Percentiles rank a stretch among this genome's conserved stretches.
Evolutionary conservation across 2,888 invertebrate species (phyloP).

Genomic region (Axea sp.): DNA sequence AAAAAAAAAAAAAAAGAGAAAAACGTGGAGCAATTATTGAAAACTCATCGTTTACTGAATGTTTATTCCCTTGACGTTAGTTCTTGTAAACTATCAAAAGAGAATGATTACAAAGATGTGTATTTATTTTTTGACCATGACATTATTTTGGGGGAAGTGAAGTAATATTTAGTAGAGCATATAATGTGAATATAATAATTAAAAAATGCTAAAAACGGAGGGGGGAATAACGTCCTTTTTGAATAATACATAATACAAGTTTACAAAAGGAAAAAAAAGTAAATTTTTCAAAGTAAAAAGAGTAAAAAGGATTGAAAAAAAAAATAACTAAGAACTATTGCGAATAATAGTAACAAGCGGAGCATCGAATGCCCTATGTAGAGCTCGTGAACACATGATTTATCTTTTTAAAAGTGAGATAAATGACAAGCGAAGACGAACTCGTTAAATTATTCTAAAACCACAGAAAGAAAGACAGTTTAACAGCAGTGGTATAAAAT

Average conservation of each 20-base stretch:
- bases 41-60: conserved; percentile 70
- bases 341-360: conserved; percentile 45
- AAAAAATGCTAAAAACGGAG: conserved; percentile 45
- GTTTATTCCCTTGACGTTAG: conserved; percentile 67
- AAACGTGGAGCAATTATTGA: conserved; percentile 64
- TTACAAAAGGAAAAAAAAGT: conserved; percentile 53
- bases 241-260: conserved; percentile 59
- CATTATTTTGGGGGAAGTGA: conserved; percentile 67
- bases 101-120: conserved; percentile 70
- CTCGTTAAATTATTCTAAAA: conserved; percentile 70
- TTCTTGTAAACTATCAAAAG: conserved; percentile 66
- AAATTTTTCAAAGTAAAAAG: conserved; percentile 43
- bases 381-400: conserved; percentile 64
- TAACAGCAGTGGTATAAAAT: conserved; percentile 68
- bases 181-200: conserved; percentile 69
- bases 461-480: conserved; percentile 68
- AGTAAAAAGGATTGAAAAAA: conserved; percentile 27
- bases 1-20: conserved; percentile 58
- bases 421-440: conserved; percentile 66
- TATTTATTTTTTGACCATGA: conserved; percentile 74
- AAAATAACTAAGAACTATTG: conserved; percentile 15
- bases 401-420: conserved; percentile 62
- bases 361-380: conserved; percentile 64
- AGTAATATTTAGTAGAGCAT: conserved; percentile 70
- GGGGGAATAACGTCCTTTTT: conserved; percentile 60